Percentiles rank a stretch among this genome's conserved stretches.
Evolutionary conservation across 2,888 invertebrate genomes (phyloP).

Genomic region (Caenorhabditis virilis): DNA sequence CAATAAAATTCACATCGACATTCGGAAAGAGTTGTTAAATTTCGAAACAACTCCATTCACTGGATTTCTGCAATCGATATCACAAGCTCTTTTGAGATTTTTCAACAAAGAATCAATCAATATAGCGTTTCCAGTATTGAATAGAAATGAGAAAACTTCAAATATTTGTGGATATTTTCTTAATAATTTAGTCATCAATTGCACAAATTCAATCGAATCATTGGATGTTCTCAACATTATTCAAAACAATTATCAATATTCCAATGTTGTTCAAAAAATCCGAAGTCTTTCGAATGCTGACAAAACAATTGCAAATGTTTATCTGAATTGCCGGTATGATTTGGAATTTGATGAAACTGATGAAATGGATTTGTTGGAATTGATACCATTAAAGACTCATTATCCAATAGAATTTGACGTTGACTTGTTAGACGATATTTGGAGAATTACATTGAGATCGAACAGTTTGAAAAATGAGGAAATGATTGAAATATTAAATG

Average conservation of each 20-base stretch:
- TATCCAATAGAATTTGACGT: slow-evolving; percentile 50
- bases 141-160: slow-evolving; percentile 30
- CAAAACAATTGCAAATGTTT: slow-evolving; percentile 42
- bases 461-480: neutral
- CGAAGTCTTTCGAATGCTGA: slow-evolving; percentile 3
- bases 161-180: slow-evolving; percentile 55
- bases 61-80: slow-evolving; percentile 9
- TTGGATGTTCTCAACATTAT: slow-evolving; percentile 8
- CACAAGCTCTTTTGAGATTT: neutral
- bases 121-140: slow-evolving; percentile 45
- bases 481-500: slow-evolving; percentile 7
- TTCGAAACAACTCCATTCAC: slow-evolving; percentile 20
- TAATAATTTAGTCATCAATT: slow-evolving; percentile 48
- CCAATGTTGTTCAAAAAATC: slow-evolving; percentile 9
- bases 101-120: slow-evolving; percentile 13
- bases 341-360: slow-evolving; percentile 48
- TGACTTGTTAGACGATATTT: slow-evolving; percentile 20
- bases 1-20: neutral
- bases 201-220: slow-evolving; percentile 3
- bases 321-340: slow-evolving; percentile 60
- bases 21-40: neutral
- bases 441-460: slow-evolving; percentile 21
- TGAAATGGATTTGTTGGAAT: slow-evolving; percentile 28
- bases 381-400: slow-evolving; percentile 36
- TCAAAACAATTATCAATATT: slow-evolving; percentile 13